Percentiles rank a stretch among this genome's conserved stretches.
These are phyloP conservation scores for Gasterosteus nipponicus DNA, from an alignment of 2,113 vertebrate genomes.

Conservation along the genomic window DNA sequence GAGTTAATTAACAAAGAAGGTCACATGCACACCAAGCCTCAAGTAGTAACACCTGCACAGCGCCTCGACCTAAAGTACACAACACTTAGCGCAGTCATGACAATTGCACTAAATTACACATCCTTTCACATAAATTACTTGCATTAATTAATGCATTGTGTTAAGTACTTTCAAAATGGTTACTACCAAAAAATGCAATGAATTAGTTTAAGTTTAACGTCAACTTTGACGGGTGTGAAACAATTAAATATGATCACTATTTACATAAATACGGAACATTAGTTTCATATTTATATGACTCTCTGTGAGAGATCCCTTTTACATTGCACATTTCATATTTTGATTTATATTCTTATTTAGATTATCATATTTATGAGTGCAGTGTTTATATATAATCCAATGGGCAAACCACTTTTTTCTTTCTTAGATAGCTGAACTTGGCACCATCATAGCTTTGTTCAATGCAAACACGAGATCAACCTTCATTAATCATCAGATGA, in stretches of 20 bases:
- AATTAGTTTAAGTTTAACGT: neutral
- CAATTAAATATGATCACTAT: neutral
- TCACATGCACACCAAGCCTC: neutral
- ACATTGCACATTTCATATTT: neutral
- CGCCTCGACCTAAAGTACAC: neutral
- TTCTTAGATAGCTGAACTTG: neutral
- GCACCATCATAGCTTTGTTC: neutral
- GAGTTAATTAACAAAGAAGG: neutral
- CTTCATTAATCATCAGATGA: constrained; percentile 4
- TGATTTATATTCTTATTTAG: neutral
- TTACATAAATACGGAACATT: neutral
- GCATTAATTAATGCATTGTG: neutral
- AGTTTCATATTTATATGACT: neutral
- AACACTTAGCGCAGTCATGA: neutral
- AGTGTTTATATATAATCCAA: neutral
- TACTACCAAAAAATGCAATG: neutral
- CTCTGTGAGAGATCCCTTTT: neutral
- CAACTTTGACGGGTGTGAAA: neutral
- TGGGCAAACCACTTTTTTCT: neutral
- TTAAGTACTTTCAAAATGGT: neutral
- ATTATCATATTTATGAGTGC: neutral
- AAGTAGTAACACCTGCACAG: neutral
- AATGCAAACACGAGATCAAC: neutral
- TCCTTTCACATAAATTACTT: neutral
- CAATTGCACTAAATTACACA: neutral